Evolutionary conservation across 2,888 invertebrate genomes (phyloP).

Genomic region (Petrolisthes cinctipes): DNA sequence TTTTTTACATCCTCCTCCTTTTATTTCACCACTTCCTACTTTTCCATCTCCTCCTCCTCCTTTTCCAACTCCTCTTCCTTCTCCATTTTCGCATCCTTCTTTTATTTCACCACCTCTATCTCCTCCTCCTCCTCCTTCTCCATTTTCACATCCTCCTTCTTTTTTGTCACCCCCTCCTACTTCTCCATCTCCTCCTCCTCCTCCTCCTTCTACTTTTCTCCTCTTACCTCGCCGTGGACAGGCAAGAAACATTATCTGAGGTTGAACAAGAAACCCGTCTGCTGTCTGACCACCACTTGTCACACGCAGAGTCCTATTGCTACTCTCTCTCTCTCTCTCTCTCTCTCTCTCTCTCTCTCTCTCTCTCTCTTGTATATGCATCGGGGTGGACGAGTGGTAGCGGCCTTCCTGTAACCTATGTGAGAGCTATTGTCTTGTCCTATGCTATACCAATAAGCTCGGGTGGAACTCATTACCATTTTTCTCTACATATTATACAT

Average conservation of each 20-base stretch:
- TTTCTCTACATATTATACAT: no score
- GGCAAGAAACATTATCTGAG: not conserved
- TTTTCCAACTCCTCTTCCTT: not conserved
- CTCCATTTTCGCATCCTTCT: not conserved
- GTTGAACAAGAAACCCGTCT: not conserved
- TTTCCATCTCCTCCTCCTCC: not conserved
- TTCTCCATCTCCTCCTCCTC: not conserved
- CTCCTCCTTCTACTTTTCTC: not conserved
- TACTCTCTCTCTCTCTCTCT: no score
- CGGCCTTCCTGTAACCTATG: no score
- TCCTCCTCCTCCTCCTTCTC: not conserved
- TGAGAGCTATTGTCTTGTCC: no score
- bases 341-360: no score
- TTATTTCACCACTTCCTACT: not conserved
- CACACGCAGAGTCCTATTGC: no score
- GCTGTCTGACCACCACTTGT: not conserved
- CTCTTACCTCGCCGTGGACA: not conserved
- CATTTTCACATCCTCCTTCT: not conserved
- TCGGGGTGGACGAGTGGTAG: no score
- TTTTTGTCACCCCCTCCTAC: not conserved
- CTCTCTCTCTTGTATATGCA: no score
- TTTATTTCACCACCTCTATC: not conserved
- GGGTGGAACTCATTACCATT: no score
- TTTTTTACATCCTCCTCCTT: not conserved
- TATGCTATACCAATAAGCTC: no score